Conservation (phyloP, 2,797 vertebrate species). For the Synaphobranchus kaupii region DNA sequence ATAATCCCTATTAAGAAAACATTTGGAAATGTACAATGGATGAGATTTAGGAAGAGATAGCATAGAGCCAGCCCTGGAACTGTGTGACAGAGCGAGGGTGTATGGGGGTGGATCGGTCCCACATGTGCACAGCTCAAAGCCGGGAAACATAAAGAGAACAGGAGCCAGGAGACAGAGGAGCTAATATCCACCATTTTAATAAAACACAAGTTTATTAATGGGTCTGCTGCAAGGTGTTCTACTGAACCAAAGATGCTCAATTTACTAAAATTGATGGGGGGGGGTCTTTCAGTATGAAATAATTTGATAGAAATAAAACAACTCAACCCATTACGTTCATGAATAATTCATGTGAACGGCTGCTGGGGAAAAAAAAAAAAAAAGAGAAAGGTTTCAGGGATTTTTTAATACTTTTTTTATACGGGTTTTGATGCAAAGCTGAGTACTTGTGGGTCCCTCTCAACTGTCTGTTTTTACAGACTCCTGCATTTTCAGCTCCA, state of each 20-base stretch:
- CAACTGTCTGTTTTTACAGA: slow-evolving; percentile 60
- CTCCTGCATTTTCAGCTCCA: slow-evolving; percentile 61
- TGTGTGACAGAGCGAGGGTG: background rate
- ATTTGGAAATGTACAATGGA: slow-evolving; percentile 20
- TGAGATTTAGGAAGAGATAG: background rate
- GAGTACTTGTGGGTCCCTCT: slow-evolving; percentile 52
- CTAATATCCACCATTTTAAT: slow-evolving; percentile 15
- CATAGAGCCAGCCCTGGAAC: background rate
- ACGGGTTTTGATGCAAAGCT: slow-evolving; percentile 31
- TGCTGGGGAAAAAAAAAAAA: background rate
- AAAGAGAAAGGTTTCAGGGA: background rate
- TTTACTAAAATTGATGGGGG: slow-evolving; percentile 9
- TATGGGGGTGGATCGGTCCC: background rate
- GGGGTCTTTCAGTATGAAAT: background rate
- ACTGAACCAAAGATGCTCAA: background rate
- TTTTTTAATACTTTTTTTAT: slow-evolving; percentile 36
- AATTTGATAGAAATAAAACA: slow-evolving; percentile 17
- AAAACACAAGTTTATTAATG: background rate
- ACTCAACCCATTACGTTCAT: background rate
- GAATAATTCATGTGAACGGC: background rate
- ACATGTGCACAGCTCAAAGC: background rate
- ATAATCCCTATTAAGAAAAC: slow-evolving; percentile 59
- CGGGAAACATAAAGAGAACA: background rate
- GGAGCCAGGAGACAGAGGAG: background rate
- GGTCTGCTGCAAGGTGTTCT: background rate